Conservation (phyloP, 2,888 invertebrate species). For the Geophilus truncorum region DNA sequence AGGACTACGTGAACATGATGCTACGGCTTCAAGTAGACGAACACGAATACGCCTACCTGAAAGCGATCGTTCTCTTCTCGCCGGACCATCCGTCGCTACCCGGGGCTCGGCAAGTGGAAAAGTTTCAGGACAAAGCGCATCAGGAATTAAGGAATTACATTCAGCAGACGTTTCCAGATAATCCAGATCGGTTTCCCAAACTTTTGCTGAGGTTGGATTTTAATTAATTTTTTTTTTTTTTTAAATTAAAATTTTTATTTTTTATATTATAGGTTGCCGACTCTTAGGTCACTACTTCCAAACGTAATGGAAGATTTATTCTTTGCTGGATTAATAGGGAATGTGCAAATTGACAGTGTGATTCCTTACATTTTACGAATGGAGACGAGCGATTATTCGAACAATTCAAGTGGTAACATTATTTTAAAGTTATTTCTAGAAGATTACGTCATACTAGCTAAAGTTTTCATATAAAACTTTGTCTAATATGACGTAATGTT, state of each 20-base stretch:
- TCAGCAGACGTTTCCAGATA: constrained; percentile 50
- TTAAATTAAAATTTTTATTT: constrained; percentile 10
- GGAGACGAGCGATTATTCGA: constrained; percentile 49
- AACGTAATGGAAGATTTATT: constrained; percentile 75
- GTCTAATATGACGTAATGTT: too few relatives aligned
- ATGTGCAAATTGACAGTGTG: constrained; percentile 90
- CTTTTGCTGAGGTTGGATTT: constrained; percentile 39
- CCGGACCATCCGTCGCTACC: constrained; percentile 56
- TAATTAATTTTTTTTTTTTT: background rate
- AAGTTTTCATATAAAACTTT: too few relatives aligned
- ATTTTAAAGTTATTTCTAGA: too few relatives aligned
- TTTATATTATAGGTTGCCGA: constrained; percentile 53
- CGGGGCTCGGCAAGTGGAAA: constrained; percentile 55
- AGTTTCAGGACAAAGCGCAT: constrained; percentile 60
- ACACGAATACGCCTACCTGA: constrained; percentile 80
- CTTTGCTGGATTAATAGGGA: constrained; percentile 84
- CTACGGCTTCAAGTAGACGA: constrained; percentile 70
- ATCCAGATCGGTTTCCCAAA: constrained; percentile 57
- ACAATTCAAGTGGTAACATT: background rate
- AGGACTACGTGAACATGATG: constrained; percentile 72
- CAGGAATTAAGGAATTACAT: constrained; percentile 56
- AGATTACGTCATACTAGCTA: too few relatives aligned
- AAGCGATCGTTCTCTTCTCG: constrained; percentile 76
- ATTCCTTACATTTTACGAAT: constrained; percentile 81
- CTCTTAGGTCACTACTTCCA: constrained; percentile 61